Conservation (phyloP, 1,140 invertebrate genomes). For the Callitettix versicolor region DNA sequence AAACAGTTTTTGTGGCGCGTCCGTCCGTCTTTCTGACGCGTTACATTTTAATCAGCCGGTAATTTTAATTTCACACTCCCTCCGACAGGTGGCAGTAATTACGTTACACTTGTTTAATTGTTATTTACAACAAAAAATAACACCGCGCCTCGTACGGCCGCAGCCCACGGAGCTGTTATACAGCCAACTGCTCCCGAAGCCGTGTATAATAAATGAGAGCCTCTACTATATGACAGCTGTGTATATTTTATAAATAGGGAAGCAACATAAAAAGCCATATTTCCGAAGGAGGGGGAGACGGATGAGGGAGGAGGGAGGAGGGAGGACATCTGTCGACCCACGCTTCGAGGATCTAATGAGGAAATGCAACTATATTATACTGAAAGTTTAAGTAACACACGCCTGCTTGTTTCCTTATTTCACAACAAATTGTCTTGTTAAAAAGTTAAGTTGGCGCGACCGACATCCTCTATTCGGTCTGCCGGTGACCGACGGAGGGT, state of each 20-base stretch:
- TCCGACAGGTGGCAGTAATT: slow-evolving; percentile 3
- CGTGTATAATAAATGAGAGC: too few species aligned
- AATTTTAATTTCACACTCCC: slow-evolving; percentile 5
- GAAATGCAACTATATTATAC: background rate
- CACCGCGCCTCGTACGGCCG: background rate
- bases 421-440: background rate
- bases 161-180: too few species aligned
- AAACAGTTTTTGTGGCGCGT: too few species aligned
- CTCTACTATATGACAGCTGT: too few species aligned
- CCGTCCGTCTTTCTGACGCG: too few species aligned
- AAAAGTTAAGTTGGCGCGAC: background rate
- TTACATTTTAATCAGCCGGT: slow-evolving; percentile 3
- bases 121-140: slow-evolving; percentile 13
- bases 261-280: too few species aligned
- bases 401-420: slow-evolving; percentile 1
- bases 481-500: background rate
- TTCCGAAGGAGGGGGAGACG: too few species aligned
- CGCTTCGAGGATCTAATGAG: background rate
- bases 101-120: slow-evolving; percentile 11
- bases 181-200: too few species aligned
- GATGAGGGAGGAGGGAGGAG: too few species aligned
- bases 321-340: too few species aligned
- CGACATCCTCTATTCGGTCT: background rate
- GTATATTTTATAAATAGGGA: too few species aligned
- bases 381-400: background rate